Evolutionary conservation across 2,888 invertebrate genomes (phyloP).

Genomic region (Tetheella fluctuosa): DNA sequence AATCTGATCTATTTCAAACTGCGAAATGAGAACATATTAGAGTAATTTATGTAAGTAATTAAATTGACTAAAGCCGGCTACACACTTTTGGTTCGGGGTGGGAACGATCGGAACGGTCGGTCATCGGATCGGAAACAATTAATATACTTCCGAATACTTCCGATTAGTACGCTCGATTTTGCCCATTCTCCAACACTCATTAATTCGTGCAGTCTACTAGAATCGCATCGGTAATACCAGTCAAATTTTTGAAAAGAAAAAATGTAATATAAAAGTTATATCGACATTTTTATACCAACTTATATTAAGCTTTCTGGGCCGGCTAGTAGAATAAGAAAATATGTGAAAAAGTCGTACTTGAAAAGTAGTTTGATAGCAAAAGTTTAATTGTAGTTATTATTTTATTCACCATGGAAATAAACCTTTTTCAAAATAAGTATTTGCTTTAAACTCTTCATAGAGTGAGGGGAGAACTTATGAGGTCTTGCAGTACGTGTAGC

Average conservation of each 20-base stretch:
- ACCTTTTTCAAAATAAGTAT: slow-evolving; percentile 5
- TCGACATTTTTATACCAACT: background rate
- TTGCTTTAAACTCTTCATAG: background rate
- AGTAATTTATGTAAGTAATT: slow-evolving; percentile 9
- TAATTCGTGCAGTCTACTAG: background rate
- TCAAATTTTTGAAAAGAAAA: background rate
- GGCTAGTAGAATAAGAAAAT: too few relatives aligned
- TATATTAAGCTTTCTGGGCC: too few relatives aligned
- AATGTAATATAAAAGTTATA: background rate
- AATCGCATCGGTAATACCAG: background rate
- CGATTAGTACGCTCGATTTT: slow-evolving; percentile 2
- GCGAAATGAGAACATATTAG: slow-evolving; percentile 7
- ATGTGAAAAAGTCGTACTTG: too few relatives aligned
- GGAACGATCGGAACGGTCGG: background rate
- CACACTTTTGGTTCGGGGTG: background rate
- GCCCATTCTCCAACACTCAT: background rate
- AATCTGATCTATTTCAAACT: background rate
- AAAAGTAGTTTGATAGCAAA: too few relatives aligned
- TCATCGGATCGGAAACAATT: background rate
- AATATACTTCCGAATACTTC: slow-evolving; percentile 6
- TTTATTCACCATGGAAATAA: background rate
- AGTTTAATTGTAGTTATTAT: background rate
- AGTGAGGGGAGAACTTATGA: slow-evolving; percentile 55
- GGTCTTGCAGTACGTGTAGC: slow-evolving; percentile 40
- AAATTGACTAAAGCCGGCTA: slow-evolving; percentile 2